phyloP scores from a whole-genome alignment of 1,140 invertebrate species.

The Bombus confusus region DNA sequence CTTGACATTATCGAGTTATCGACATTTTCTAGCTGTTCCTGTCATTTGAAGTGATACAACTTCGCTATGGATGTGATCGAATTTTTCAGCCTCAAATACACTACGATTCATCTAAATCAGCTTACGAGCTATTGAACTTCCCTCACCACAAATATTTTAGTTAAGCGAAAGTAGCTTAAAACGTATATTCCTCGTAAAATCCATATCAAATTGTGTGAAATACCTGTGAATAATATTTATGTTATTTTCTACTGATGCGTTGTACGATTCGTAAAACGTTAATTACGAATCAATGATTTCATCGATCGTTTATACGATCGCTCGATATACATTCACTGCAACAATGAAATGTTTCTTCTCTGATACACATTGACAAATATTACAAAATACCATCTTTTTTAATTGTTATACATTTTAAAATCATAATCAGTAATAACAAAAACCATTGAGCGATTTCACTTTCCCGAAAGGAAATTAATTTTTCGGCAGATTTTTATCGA shows the following conservation, averaged over 20 bases:
- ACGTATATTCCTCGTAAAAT: not conserved
- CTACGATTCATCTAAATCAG: not conserved
- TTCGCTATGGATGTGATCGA: not conserved
- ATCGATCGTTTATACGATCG: not conserved
- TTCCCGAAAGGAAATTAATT: not conserved
- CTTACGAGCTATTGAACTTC: not conserved
- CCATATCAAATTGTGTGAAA: not conserved
- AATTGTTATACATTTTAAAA: not conserved
- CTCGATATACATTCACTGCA: not conserved
- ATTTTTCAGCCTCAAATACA: not conserved
- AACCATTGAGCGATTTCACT: not conserved
- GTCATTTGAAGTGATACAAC: not conserved
- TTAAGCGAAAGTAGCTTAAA: not conserved
- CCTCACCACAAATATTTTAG: not conserved
- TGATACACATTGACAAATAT: not conserved
- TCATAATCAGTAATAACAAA: not conserved
- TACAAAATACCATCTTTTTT: not conserved
- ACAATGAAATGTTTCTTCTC: slow-evolving; percentile 3
- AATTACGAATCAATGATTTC: slow-evolving; percentile 9
- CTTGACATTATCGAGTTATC: not conserved
- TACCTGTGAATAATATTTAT: not conserved
- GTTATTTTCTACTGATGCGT: not conserved
- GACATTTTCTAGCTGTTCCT: not conserved
- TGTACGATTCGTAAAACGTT: not conserved
- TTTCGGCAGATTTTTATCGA: not conserved